Base-by-base conservation (phyloP, 2,113 vertebrate genomes). In the Takifugu flavidus region DNA sequence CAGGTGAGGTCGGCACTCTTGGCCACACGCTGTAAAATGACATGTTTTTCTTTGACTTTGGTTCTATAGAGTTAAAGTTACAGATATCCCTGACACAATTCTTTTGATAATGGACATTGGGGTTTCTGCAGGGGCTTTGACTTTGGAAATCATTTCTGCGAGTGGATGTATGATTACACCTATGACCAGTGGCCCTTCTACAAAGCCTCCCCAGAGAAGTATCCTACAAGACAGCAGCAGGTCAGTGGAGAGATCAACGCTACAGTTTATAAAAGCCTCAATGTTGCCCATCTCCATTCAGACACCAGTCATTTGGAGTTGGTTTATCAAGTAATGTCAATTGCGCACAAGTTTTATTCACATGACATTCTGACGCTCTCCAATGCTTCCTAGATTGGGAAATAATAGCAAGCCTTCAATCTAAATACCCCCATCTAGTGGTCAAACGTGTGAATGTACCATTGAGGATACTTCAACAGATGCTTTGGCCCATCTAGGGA, bases 91-190 rank as follows among this genome's bases (percentile, higher is more conserved):
- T 20, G 20, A 20, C 20, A 43, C 12, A 43, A 43, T 43, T 43
- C 6, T 2, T 43, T 46, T 46, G 8, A 46, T 46, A 13, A 51
- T 59, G 27, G 3, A 20, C 27, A 25, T 47, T 5, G 49, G 26
- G 13, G 3, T 54, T 1, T 53, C 10, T 77, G 2, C 78, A 97
- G 95, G 82, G 96, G 95, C 15, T 98, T 98, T 51, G 96, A 97
- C 80, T 93, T 98, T 5, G 94, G 94, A 3, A 98, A 98, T 82
- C 94, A 95, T 77, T 98, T 98, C 82, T 96, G 94, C 25, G 95
- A 98, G 70, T 98, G 96, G 96, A 87, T 91, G 31, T 98, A 96
- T 53, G 89, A 95, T 77, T 98, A 98, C 72, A 93, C 93, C 0
- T 90, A 95, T 0, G 77, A 91, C 20, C 83, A 94, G 78, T 93